Conservation (phyloP, 2,797 vertebrate species). For the Momotus momota region DNA sequence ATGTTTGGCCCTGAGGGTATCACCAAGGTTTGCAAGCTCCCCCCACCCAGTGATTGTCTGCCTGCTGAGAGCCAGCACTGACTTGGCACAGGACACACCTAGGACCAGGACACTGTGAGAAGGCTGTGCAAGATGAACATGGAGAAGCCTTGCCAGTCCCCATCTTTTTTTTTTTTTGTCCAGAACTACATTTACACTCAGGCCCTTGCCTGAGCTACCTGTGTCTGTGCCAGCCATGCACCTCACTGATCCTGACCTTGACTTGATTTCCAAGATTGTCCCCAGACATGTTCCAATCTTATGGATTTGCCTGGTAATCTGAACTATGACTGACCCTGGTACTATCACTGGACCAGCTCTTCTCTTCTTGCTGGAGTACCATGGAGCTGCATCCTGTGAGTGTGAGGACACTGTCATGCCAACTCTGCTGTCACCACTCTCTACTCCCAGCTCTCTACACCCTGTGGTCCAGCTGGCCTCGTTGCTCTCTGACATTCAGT, state of each 20-base stretch:
- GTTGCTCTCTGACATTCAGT: background rate
- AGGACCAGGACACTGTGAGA: background rate
- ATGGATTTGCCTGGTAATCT: background rate
- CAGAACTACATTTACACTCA: background rate
- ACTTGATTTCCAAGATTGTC: background rate
- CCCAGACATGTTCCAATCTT: background rate
- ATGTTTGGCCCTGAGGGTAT: background rate
- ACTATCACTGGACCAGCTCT: background rate
- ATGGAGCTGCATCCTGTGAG: rapidly evolving
- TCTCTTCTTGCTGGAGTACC: background rate
- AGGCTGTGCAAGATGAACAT: background rate
- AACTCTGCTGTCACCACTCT: background rate
- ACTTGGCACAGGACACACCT: background rate
- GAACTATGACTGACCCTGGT: background rate
- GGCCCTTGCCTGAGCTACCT: background rate
- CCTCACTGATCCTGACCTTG: background rate
- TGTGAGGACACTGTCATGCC: background rate
- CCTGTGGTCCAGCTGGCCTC: no score
- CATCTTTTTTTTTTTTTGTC: background rate
- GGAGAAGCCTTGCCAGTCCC: background rate
- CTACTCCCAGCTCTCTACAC: rapidly evolving
- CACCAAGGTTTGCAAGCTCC: background rate
- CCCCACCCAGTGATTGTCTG: background rate
- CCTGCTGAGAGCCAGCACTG: background rate
- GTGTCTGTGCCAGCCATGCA: background rate